Evolutionary conservation across 2,888 invertebrate species (phyloP).

Genomic region (Xestia ashworthii): DNA sequence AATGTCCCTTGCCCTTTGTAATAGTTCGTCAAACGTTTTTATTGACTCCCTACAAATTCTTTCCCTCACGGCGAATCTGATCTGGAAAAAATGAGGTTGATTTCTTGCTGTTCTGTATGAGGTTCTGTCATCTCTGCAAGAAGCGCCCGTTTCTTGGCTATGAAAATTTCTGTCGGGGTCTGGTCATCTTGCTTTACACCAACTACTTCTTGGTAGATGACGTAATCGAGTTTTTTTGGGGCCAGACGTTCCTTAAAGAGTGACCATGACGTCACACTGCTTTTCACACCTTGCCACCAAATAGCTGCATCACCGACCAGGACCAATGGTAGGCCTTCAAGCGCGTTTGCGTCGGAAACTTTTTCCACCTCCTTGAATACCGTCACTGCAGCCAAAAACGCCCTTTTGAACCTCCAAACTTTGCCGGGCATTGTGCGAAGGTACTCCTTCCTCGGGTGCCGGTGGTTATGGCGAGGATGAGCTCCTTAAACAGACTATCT

Average conservation of each 20-base stretch:
- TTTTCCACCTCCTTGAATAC: slow-evolving; percentile 25
- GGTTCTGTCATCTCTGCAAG: slow-evolving; percentile 25
- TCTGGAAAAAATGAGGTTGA: slow-evolving; percentile 29
- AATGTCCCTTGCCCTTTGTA: slow-evolving; percentile 7
- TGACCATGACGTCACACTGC: slow-evolving; percentile 25
- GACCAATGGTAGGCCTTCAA: slow-evolving; percentile 21
- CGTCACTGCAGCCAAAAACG: slow-evolving; percentile 23
- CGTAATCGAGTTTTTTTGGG: neutral
- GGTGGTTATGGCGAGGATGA: slow-evolving; percentile 19
- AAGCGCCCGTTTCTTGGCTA: slow-evolving; percentile 16
- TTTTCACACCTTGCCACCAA: slow-evolving; percentile 41
- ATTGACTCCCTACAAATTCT: slow-evolving; percentile 3
- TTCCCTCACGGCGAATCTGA: slow-evolving; percentile 27
- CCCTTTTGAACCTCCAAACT: slow-evolving; percentile 15
- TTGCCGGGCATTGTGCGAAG: slow-evolving; percentile 19
- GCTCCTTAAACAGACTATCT: slow-evolving; percentile 16
- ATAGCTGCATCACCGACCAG: slow-evolving; percentile 18
- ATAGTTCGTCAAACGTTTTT: slow-evolving; percentile 23
- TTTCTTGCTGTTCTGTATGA: slow-evolving; percentile 27
- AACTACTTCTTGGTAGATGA: neutral
- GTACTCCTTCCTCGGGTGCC: slow-evolving; percentile 12
- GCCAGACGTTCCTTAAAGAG: slow-evolving; percentile 31
- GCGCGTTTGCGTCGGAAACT: slow-evolving; percentile 19
- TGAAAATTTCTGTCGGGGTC: slow-evolving; percentile 39
- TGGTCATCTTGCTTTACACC: slow-evolving; percentile 27